phyloP scores from a whole-genome alignment of 1,140 invertebrate genomes.

The Homalodisca vitripennis region DNA sequence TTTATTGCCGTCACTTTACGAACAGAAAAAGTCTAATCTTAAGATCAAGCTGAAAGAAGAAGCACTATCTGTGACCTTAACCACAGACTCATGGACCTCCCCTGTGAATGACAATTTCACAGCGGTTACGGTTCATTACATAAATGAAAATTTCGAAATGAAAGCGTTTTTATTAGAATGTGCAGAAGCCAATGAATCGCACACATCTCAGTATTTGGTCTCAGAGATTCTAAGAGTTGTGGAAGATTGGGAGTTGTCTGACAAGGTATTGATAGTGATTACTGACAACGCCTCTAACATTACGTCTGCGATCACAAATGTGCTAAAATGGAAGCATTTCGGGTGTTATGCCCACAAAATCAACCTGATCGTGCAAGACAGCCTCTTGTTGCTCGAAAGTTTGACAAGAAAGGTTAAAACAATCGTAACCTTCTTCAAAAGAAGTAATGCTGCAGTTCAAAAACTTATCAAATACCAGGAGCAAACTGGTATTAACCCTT shows the following conservation, averaged over 20 bases:
- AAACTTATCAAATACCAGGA: constrained; percentile 14
- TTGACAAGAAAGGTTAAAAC: background rate
- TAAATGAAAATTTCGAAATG: background rate
- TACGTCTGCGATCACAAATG: background rate
- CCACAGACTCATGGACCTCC: constrained; percentile 13
- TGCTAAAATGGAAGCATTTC: constrained; percentile 27
- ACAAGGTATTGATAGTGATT: background rate
- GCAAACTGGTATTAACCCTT: constrained; percentile 9
- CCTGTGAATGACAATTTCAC: constrained; percentile 18
- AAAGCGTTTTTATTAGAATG: background rate
- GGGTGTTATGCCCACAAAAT: constrained; percentile 25
- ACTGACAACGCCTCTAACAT: constrained; percentile 16
- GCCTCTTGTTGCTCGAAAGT: background rate
- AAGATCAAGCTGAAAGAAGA: background rate
- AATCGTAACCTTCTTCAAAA: constrained; percentile 6
- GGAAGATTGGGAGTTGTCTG: constrained; percentile 1
- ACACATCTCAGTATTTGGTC: constrained; percentile 7
- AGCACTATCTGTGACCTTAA: background rate
- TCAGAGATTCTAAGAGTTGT: background rate
- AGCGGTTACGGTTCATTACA: constrained; percentile 13
- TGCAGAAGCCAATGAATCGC: constrained; percentile 1
- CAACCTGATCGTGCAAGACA: constrained; percentile 7
- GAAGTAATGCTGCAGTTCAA: constrained; percentile 10
- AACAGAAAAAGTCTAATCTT: background rate
- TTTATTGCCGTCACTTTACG: background rate